Evolutionary conservation across 2,888 invertebrate species (phyloP).

Genomic region (Hirtodrosophila cameraria): DNA sequence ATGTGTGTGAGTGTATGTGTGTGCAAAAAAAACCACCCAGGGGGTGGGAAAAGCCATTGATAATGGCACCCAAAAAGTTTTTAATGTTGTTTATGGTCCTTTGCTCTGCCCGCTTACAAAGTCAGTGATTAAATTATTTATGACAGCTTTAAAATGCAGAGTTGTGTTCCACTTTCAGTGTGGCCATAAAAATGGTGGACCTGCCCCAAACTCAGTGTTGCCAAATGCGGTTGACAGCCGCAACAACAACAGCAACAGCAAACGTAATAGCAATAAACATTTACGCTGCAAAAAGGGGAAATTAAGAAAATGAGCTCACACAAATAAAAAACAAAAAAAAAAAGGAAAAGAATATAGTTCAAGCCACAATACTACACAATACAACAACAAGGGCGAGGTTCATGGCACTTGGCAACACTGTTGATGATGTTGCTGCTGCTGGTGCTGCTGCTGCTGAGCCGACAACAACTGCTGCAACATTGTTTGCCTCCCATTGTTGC

Average conservation of each 20-base stretch:
- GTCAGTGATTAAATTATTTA: slow-evolving; percentile 78
- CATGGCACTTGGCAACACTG: slow-evolving; percentile 55
- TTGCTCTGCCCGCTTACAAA: slow-evolving; percentile 70
- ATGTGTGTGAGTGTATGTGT: slow-evolving; percentile 6
- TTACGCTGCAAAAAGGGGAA: slow-evolving; percentile 46
- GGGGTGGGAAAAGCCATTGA: slow-evolving; percentile 41
- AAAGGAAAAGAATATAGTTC: slow-evolving; percentile 1
- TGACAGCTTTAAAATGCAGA: slow-evolving; percentile 71
- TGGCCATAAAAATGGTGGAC: slow-evolving; percentile 41
- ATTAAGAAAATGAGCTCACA: slow-evolving; percentile 52
- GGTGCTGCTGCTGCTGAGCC: slow-evolving; percentile 39
- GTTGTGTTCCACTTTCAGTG: slow-evolving; percentile 51
- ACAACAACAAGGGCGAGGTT: slow-evolving; percentile 9
- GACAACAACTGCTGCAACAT: slow-evolving; percentile 47
- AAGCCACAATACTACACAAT: not conserved
- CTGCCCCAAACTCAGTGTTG: slow-evolving; percentile 42
- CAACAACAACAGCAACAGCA: slow-evolving; percentile 10
- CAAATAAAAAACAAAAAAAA: slow-evolving; percentile 2
- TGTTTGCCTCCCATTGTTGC: slow-evolving; percentile 44
- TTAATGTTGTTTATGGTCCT: slow-evolving; percentile 59
- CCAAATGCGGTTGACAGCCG: slow-evolving; percentile 52
- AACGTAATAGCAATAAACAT: slow-evolving; percentile 57
- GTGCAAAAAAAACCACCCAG: not conserved
- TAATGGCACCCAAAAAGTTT: slow-evolving; percentile 53
- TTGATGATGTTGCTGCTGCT: slow-evolving; percentile 17